Evolutionary conservation across 2,797 vertebrate genomes (phyloP).

Genomic region (Alcedo atthis): DNA sequence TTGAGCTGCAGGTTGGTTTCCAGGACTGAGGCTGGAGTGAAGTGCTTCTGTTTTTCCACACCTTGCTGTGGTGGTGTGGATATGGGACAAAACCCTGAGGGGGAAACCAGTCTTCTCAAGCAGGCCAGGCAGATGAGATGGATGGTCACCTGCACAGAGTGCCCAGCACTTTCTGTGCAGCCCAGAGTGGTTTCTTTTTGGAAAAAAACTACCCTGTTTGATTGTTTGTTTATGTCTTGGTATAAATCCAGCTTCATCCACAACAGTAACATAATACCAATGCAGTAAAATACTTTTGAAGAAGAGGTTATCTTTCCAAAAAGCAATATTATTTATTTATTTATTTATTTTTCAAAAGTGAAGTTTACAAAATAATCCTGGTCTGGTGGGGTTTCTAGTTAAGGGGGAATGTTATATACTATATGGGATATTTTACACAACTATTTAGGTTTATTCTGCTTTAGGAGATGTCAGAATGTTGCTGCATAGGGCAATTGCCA

Average conservation of each 20-base stretch:
- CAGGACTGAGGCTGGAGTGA: accelerated
- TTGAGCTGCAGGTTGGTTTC: accelerated
- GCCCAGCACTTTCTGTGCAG: not conserved
- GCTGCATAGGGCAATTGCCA: accelerated
- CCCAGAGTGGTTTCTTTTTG: not conserved
- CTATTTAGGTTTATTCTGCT: not conserved
- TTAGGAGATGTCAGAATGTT: not conserved
- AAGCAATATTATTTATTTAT: too few species aligned
- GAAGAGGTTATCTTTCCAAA: not conserved
- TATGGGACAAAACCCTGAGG: accelerated
- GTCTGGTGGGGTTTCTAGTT: not conserved
- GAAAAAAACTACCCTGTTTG: not conserved
- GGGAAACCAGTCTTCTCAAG: not conserved
- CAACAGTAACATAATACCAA: accelerated
- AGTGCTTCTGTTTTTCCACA: accelerated
- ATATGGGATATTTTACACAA: not conserved
- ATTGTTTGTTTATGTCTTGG: not conserved
- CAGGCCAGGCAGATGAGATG: accelerated
- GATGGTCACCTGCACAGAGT: accelerated
- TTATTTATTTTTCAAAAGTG: not conserved
- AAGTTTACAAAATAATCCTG: not conserved
- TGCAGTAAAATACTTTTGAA: not conserved
- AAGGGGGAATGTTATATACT: not conserved
- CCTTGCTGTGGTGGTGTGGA: accelerated
- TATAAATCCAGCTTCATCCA: not conserved